Evolutionary conservation across 2,888 invertebrate species (phyloP).

Genomic region (Trisateles emortualis): DNA sequence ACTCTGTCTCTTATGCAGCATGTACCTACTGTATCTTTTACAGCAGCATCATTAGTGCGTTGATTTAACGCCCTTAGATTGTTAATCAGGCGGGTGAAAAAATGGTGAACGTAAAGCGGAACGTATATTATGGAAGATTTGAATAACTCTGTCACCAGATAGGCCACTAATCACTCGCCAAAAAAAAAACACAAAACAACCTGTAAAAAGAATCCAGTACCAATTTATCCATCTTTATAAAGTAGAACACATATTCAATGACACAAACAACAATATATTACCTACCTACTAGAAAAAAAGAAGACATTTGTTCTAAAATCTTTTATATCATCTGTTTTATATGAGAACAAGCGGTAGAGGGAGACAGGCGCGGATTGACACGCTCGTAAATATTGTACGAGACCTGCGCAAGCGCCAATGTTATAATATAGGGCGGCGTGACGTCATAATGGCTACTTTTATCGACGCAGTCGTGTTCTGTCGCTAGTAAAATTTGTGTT

Average conservation of each 20-base stretch:
- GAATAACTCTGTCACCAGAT: too few species aligned
- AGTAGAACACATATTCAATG: neutral
- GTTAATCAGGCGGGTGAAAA: too few species aligned
- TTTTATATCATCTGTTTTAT: slow-evolving; percentile 35
- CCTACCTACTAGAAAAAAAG: slow-evolving; percentile 10
- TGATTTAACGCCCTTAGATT: too few species aligned
- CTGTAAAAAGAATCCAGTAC: neutral
- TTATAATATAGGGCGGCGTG: slow-evolving; percentile 42
- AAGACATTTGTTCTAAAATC: slow-evolving; percentile 11
- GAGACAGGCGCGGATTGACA: slow-evolving; percentile 2
- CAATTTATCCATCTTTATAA: slow-evolving; percentile 2
- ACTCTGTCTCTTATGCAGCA: too few species aligned
- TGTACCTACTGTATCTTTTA: too few species aligned
- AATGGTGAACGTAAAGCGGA: too few species aligned
- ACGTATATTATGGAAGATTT: too few species aligned
- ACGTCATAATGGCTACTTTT: slow-evolving; percentile 36
- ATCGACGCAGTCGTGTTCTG: slow-evolving; percentile 14
- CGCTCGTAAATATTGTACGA: slow-evolving; percentile 34
- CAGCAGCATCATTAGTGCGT: too few species aligned
- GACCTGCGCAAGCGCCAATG: slow-evolving; percentile 43
- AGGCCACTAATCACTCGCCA: too few species aligned
- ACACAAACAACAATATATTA: slow-evolving; percentile 14
- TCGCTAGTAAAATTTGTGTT: slow-evolving; percentile 23
- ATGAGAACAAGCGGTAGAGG: slow-evolving; percentile 5
- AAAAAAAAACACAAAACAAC: neutral